Conservation (phyloP, 2,888 invertebrate genomes). For the Phrixothrix hirtus region DNA sequence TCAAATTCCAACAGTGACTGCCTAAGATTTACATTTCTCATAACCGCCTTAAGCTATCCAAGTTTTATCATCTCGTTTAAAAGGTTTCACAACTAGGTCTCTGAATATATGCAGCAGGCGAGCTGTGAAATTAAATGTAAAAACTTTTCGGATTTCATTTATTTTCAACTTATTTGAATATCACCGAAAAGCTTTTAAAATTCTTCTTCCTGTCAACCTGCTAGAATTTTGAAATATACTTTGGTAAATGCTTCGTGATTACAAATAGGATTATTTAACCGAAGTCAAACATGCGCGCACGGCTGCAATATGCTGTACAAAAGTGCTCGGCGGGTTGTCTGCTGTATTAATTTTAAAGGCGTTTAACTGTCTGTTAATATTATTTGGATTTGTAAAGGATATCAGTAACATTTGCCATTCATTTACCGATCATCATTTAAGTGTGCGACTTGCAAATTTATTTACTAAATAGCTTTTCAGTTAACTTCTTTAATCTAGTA, state of each 20-base stretch:
- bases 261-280: too few relatives aligned
- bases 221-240: neutral
- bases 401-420: too few relatives aligned
- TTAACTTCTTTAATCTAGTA: too few relatives aligned
- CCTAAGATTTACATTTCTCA: neutral
- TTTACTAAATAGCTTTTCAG: too few relatives aligned
- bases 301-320: too few relatives aligned
- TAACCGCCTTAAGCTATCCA: neutral
- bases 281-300: too few relatives aligned
- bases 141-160: constrained; percentile 40
- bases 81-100: constrained; percentile 27
- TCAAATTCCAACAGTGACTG: neutral
- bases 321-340: too few relatives aligned
- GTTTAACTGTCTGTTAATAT: too few relatives aligned
- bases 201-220: neutral
- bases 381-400: too few relatives aligned
- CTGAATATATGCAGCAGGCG: constrained; percentile 40
- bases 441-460: too few relatives aligned
- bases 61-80: constrained; percentile 1
- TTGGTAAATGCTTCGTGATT: neutral
- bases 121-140: constrained; percentile 49
- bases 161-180: constrained; percentile 16
- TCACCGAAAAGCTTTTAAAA: neutral
- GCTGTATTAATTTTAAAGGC: too few relatives aligned
- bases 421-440: too few relatives aligned